Percentiles rank a stretch among this genome's conserved stretches.
Conservation (phyloP, 1,140 invertebrate genomes). For the Drosophila biarmipes region DNA sequence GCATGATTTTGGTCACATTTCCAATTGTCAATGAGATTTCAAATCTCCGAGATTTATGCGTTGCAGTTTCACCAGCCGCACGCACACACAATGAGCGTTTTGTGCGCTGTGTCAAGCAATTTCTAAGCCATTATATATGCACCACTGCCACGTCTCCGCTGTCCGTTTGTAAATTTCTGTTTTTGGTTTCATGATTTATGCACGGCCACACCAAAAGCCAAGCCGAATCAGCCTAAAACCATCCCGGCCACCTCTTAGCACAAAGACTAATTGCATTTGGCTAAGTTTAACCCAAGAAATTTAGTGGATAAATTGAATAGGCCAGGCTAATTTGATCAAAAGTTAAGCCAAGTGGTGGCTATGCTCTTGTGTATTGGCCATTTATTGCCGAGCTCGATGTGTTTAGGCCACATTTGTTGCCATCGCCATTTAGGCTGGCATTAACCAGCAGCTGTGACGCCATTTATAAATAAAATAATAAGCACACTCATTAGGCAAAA, state of each 20-base stretch:
- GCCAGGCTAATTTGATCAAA: conserved; percentile 19
- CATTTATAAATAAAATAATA: neutral
- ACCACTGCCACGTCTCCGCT: conserved; percentile 39
- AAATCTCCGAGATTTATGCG: conserved; percentile 77
- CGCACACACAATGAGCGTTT: conserved; percentile 62
- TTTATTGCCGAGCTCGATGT: neutral
- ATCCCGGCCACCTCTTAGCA: neutral
- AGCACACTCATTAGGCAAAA: neutral
- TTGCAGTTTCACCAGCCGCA: conserved; percentile 48
- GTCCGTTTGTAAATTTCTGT: conserved; percentile 64
- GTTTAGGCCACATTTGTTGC: neutral
- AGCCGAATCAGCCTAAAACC: conserved; percentile 21
- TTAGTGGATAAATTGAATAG: conserved; percentile 31
- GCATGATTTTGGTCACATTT: conserved; percentile 81
- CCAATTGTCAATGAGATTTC: conserved; percentile 82
- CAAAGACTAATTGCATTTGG: conserved; percentile 68
- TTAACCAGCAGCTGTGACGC: conserved; percentile 1
- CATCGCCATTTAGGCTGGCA: neutral
- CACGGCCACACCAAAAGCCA: conserved; percentile 53
- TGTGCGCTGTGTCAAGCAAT: conserved; percentile 66
- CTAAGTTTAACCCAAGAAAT: conserved; percentile 43
- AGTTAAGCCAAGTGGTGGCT: neutral
- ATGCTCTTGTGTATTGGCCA: neutral
- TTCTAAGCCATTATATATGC: conserved; percentile 71
- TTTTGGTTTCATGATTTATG: conserved; percentile 76